phyloP scores from a whole-genome alignment of 2,113 vertebrate genomes.

The Cettia cetti region DNA sequence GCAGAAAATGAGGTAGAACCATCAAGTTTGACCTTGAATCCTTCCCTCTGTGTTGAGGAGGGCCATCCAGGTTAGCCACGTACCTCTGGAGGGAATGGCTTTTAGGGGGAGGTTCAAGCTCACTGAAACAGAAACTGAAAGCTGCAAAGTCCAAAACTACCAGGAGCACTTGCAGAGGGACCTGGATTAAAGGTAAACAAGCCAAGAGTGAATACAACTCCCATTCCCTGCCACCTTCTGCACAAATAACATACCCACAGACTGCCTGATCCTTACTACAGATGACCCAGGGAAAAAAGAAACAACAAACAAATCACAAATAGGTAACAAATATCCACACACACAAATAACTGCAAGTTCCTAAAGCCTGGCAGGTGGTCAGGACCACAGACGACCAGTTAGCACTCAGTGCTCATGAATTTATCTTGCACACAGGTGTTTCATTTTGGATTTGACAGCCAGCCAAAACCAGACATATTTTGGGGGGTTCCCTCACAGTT shows the following conservation, averaged over 20 bases:
- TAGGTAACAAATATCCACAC: not conserved
- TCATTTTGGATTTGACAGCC: conserved; percentile 17
- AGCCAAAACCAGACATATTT: not conserved
- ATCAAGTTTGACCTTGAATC: conserved; percentile 4
- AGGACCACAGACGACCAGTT: not conserved
- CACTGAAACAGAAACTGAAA: not conserved
- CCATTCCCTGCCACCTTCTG: not conserved
- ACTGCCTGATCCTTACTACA: not conserved
- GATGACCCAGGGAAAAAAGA: not conserved
- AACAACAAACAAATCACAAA: not conserved
- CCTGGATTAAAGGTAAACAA: not conserved
- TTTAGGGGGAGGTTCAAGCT: not conserved
- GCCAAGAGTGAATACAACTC: not conserved
- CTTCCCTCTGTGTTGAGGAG: not conserved
- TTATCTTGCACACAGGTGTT: conserved; percentile 20
- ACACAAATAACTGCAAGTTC: not conserved
- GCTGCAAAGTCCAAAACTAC: not conserved
- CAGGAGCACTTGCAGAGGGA: not conserved
- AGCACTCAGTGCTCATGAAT: not conserved
- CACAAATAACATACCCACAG: not conserved
- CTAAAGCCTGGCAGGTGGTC: not conserved
- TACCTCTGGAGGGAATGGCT: not conserved
- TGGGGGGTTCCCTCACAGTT: not conserved
- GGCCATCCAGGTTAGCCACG: not conserved
- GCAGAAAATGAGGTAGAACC: not conserved